Evolutionary conservation across 2,797 vertebrate genomes (phyloP), one percentile per base, ranked within the genome.

Genomic region (Gila robusta): DNA sequence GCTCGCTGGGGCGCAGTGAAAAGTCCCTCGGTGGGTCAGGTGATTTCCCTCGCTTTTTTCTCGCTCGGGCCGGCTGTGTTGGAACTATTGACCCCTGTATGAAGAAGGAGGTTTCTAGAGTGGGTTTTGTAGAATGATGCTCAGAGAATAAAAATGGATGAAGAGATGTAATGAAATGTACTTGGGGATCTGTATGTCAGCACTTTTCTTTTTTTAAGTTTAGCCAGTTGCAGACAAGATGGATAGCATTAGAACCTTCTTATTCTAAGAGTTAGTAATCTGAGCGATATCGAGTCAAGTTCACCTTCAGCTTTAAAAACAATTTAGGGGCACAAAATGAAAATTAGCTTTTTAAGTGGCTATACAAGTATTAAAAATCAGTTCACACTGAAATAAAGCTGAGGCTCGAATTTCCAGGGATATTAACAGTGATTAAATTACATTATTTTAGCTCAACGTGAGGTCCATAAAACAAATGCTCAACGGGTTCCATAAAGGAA

Each of bases 81-180:
- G 41, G 32, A 81, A 66, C 69, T 21, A 41, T 10, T 81, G 84
- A 86, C 84, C 84, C 78, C 39, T 80, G 39, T 49, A 73, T 28
- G 56, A 64, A 80, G 28, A 52, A 64, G 69, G 54, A 54, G 44
- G 49, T 54, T 71, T 44, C 10, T 44, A 44, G 10, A 44, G 41
- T 76, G 82, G 39, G 56, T n/a, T 81, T 69, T 16, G 39, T 32
- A 39, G 9, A 79, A 44, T 32, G 39, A 71, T 44, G 66, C 66
- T 44, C 56, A 37, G 66, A 71, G 83, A 49, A 28, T 21, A 69
- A 56, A 79, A 79, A 79, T 54, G 6, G 64, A 70, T 16, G 54
- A 59, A 83, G 67, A 69, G 88, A 93, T 89, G 92, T 93, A 92
- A 94, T 93, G 89, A 92, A 93, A 94, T 90, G 88, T 88, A 91